Base-by-base conservation (phyloP, 2,113 vertebrate species). In the Glaucomys volans region DNA sequence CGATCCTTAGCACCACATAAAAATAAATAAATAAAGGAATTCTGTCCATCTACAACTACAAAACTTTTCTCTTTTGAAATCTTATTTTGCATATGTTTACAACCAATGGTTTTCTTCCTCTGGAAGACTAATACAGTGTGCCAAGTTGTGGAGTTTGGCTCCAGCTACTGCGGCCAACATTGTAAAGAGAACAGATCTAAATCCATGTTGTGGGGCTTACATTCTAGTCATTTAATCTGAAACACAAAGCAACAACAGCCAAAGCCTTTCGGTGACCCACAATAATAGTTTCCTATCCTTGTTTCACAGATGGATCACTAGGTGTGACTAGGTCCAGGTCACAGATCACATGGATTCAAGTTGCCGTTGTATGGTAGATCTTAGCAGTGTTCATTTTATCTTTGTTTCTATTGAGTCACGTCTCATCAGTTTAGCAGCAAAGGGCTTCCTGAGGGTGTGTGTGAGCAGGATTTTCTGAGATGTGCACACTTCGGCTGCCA, bases 381-480 rank as follows among this genome's bases (percentile, higher is more conserved):
- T 67, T 26, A 64, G 40, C 71, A 76, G 8, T 40, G 11, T 14
- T 47, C 10, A 71, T 76, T 93, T 85, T 74, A 66, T 74, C n/a
- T 87, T 26, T 37, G 28, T 37, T 80, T 87, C 75, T 22, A 71
- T 20, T 92, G n/a, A 50, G 57, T 79, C 28, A n/a, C 4, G 22
- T 22, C 54, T 87, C 69, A 57, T 87, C 13, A 22, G 30, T 80
- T 90, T 44, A 75, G 44, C 10, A 0, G 57, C 28, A 2, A 24
- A 13, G 40, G 35, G 13, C 9, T 77, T 40, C 24, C 1, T 14
- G 22, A 28, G 7, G 12, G 35, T 5, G 2, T 9, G 1, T 18
- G 11, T 5, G 8, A 12, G 18, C 4, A 3, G 12, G 42, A 42
- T 20, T 57, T 32, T 37, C 17, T 50, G 30, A 75, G 20, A 7